phyloP scores from a whole-genome alignment of 1,140 invertebrate genomes.

The Mercenaria mercenaria region DNA sequence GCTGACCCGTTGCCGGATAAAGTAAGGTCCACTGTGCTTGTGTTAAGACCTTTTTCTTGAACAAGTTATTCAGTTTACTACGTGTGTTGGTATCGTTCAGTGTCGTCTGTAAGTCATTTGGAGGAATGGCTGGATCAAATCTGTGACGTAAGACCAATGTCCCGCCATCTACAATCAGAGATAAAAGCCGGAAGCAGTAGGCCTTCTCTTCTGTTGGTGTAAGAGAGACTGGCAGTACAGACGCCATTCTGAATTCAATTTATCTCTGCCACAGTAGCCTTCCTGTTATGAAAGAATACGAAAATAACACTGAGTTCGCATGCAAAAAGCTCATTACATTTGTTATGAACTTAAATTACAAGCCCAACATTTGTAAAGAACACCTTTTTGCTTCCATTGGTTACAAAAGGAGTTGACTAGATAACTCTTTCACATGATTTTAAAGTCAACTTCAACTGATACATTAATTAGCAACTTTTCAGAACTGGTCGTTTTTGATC shows the following conservation, averaged over 20 bases:
- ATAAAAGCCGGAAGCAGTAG: background rate
- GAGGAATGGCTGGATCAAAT: background rate
- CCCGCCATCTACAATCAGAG: background rate
- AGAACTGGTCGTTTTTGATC: no score
- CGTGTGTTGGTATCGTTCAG: background rate
- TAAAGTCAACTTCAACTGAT: no score
- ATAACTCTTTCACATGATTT: no score
- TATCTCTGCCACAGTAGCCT: no score
- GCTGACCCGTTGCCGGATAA: background rate
- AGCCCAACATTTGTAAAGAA: no score
- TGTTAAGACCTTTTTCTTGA: background rate
- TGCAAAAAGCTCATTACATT: no score
- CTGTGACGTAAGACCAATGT: background rate
- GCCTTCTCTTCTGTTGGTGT: slow-evolving; percentile 1
- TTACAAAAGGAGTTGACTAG: no score
- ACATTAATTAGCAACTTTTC: no score
- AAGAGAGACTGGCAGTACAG: background rate
- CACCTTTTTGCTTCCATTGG: no score
- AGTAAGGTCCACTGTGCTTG: background rate
- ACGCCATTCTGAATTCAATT: background rate
- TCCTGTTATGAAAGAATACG: no score
- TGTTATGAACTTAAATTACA: no score
- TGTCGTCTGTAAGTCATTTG: background rate
- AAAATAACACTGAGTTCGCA: no score
- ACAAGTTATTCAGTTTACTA: background rate